Evolutionary conservation across 1,140 invertebrate genomes (phyloP).

Genomic region (Drosophila sulfurigaster): DNA sequence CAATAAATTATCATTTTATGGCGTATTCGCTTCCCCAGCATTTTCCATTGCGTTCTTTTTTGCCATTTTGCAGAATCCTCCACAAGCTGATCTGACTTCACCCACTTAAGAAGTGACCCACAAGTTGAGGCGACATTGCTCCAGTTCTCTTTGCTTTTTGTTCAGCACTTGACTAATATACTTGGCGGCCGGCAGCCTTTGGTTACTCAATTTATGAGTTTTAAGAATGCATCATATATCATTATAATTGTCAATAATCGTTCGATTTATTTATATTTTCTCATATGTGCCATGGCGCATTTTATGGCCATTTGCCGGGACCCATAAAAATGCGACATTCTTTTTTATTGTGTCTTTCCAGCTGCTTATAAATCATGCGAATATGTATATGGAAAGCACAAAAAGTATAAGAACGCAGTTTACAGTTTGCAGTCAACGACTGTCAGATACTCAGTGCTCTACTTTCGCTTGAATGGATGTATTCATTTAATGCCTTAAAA

Average conservation of each 20-base stretch:
- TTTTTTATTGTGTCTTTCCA: conserved; percentile 70
- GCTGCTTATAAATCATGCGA: conserved; percentile 75
- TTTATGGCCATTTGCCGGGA: conserved; percentile 74
- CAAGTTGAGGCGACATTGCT: conserved; percentile 42
- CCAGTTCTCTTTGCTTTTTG: conserved; percentile 37
- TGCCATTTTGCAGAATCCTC: conserved; percentile 23
- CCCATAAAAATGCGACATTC: conserved; percentile 76
- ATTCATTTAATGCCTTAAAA: background rate
- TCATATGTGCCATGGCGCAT: conserved; percentile 73
- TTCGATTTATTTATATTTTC: conserved; percentile 83
- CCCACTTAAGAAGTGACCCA: conserved; percentile 61
- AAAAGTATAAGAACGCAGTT: conserved; percentile 29
- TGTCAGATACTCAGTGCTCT: background rate
- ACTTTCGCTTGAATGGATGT: background rate
- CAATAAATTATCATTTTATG: conserved; percentile 45
- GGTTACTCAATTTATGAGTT: conserved; percentile 72
- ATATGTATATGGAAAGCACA: conserved; percentile 54
- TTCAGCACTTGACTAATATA: conserved; percentile 63
- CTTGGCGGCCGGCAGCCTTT: conserved; percentile 27
- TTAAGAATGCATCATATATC: conserved; percentile 79
- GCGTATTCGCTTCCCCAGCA: conserved; percentile 12
- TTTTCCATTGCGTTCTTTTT: conserved; percentile 1
- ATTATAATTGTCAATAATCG: conserved; percentile 84
- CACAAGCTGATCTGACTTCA: conserved; percentile 7
- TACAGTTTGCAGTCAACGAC: background rate